phyloP scores from a whole-genome alignment of 2,797 vertebrate genomes.

The Sus cebifrons region DNA sequence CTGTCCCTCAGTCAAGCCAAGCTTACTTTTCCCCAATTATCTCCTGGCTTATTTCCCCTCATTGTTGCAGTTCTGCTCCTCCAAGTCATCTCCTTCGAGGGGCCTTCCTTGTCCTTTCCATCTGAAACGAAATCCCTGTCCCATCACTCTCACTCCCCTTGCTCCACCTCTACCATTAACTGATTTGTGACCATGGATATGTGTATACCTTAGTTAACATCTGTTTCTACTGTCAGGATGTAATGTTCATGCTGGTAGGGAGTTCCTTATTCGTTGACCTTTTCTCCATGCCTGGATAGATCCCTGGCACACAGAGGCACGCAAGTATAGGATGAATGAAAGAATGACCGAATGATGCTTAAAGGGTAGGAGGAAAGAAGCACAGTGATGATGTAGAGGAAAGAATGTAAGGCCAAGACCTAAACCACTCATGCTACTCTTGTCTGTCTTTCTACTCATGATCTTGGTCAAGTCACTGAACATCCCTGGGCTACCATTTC shows the following conservation, averaged over 20 bases:
- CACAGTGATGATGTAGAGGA: not conserved
- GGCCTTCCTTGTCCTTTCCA: not conserved
- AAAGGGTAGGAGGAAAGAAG: not conserved
- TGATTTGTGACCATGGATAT: not conserved
- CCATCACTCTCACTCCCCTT: not conserved
- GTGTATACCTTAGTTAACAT: not conserved
- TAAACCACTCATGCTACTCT: not conserved
- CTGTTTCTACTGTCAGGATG: not conserved
- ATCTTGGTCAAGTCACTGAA: not conserved
- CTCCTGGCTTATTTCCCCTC: not conserved
- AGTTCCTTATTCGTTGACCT: not conserved
- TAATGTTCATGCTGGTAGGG: not conserved
- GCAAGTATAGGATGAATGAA: not conserved
- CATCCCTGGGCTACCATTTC: conserved; percentile 5
- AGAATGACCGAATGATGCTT: not conserved
- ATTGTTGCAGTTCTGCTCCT: not conserved
- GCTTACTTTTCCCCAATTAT: not conserved
- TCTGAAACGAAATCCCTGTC: not conserved
- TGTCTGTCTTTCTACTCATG: not conserved
- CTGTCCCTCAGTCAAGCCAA: not conserved
- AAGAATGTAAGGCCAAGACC: not conserved
- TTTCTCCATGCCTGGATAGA: not conserved
- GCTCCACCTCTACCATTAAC: not conserved
- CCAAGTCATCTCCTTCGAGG: not conserved
- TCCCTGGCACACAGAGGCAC: not conserved